Base-by-base conservation (phyloP, 2,888 invertebrate genomes). In the Sinotaia quadrata region DNA sequence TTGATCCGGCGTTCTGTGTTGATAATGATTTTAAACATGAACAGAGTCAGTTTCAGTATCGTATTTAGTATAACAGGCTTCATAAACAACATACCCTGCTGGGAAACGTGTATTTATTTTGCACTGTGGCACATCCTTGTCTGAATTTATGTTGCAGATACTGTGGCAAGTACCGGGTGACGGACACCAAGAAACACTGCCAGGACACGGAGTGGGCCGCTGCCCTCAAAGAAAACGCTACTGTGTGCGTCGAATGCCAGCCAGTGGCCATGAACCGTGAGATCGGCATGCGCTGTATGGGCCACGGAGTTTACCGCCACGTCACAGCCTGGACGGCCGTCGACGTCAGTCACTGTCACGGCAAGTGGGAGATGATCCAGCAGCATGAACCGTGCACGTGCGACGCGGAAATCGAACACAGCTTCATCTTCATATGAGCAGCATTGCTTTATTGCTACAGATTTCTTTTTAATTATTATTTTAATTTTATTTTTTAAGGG, bases 301-400 rank as follows among this genome's bases (percentile, higher is more conserved):
- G 96, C 0, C 95, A 95, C 87, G 95, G 96, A 0, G 93, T 93
- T 2, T 90, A 92, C 36, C 92, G 92, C 0, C 91, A 93, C 69
- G 91, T 92, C 73, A 95, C 95, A 15, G 91, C 94, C 68, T 96
- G 94, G 93, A 93, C 93, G 80, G 94, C 95, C 41, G 91, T 95
- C 37, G 92, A 94, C 57, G 93, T 93, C n/a, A 93, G 94, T 0
- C 94, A 94, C 82, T 96, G 96, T 88, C 94, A 94, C 83, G 96
- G 95, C 47, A 94, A 95, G 86, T 96, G 95, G 95, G 89, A 93
- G 57, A 91, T 95, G 76, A 77, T 84, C 57, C 84, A 85, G 36
- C 71, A 78, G 10, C 80, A 83, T 58, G 78, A 85, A 33, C 79
- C 85, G 5, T 86, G 87, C 71, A 81, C 83, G n/a, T 89, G 89